Evolutionary conservation across 2,888 invertebrate species (phyloP).

Genomic region (Ochropleura leucogaster): DNA sequence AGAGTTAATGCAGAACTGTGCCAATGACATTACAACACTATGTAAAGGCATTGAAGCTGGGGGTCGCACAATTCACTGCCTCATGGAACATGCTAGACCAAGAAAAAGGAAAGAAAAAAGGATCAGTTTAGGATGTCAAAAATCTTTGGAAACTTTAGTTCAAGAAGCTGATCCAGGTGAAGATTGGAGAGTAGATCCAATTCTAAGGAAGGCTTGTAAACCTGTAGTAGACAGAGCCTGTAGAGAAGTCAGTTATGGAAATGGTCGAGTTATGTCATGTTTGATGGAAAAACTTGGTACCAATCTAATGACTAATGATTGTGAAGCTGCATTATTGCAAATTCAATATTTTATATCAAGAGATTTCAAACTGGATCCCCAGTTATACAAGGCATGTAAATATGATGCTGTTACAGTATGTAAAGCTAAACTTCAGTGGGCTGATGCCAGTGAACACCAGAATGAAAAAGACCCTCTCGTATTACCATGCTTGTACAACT

Average conservation of each 20-base stretch:
- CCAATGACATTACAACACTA: constrained; percentile 94
- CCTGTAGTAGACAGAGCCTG: constrained; percentile 95
- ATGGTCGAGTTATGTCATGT: constrained; percentile 97
- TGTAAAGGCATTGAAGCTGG: constrained; percentile 95
- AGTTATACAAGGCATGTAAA: constrained; percentile 96
- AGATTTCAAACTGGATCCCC: constrained; percentile 97
- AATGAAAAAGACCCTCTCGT: constrained; percentile 96
- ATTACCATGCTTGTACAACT: constrained; percentile 97
- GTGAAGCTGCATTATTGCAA: constrained; percentile 97
- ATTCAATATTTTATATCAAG: constrained; percentile 99
- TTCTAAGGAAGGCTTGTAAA: constrained; percentile 96
- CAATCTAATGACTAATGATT: constrained; percentile 95
- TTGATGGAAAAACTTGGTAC: constrained; percentile 97
- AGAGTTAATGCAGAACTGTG: constrained; percentile 96
- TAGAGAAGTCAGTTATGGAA: constrained; percentile 93
- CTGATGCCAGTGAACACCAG: constrained; percentile 91
- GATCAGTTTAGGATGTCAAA: constrained; percentile 93
- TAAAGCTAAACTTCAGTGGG: constrained; percentile 95
- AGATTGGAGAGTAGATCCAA: constrained; percentile 98
- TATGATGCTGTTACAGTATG: constrained; percentile 96
- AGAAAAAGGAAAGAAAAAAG: constrained; percentile 92
- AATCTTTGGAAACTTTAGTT: constrained; percentile 95
- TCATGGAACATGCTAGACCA: constrained; percentile 96
- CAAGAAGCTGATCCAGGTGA: constrained; percentile 98
- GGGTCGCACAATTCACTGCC: constrained; percentile 98